Conservation (phyloP, 1,140 invertebrate genomes). For the Apis mellifera region DNA sequence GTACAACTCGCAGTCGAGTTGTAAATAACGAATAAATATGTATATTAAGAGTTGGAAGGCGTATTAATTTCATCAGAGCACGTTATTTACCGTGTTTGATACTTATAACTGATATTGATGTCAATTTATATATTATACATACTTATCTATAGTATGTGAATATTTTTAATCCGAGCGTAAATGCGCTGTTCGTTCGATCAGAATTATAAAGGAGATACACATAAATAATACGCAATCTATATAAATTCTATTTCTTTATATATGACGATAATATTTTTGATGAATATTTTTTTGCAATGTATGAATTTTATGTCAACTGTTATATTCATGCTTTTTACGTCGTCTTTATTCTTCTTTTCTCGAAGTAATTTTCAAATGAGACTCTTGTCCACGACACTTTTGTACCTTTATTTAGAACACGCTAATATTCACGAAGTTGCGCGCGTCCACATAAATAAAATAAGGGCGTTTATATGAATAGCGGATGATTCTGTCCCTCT, state of each 20-base stretch:
- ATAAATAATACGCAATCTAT: too few relatives aligned
- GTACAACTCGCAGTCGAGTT: too few relatives aligned
- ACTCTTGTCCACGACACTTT: constrained; percentile 45
- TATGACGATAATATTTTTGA: too few relatives aligned
- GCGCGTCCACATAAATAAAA: constrained; percentile 25
- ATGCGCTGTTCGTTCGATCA: too few relatives aligned
- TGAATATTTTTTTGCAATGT: background rate
- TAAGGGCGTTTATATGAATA: background rate
- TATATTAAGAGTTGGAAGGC: background rate
- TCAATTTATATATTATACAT: too few relatives aligned
- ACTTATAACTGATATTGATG: too few relatives aligned
- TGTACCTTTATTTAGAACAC: constrained; percentile 65
- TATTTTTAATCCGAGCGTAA: too few relatives aligned
- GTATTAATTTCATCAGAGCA: background rate
- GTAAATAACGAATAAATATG: background rate
- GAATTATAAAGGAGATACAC: too few relatives aligned
- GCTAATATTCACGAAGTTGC: background rate
- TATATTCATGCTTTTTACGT: background rate
- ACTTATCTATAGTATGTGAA: too few relatives aligned
- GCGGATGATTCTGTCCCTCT: background rate
- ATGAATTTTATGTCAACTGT: background rate
- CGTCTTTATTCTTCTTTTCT: background rate
- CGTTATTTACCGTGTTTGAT: background rate
- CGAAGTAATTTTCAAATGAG: background rate
- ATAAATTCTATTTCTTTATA: too few relatives aligned